Conservation (phyloP, 2,113 vertebrate species). For the Crotalus horridus region DNA sequence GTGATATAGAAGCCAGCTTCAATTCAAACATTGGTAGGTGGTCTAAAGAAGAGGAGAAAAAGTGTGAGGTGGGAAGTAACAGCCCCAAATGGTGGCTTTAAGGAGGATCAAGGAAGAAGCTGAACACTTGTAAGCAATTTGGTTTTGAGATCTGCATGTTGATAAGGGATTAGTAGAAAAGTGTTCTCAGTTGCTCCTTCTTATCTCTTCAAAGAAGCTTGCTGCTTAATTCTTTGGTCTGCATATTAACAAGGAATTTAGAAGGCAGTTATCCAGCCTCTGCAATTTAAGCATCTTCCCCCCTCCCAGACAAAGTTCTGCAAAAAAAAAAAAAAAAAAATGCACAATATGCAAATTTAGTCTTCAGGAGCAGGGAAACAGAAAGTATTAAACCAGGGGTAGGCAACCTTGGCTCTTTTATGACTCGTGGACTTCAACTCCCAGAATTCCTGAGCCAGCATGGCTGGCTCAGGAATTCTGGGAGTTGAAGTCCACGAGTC, state of each 20-base stretch:
- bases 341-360: not conserved
- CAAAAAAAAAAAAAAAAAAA: not conserved
- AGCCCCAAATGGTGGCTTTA: not conserved
- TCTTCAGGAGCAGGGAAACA: not conserved
- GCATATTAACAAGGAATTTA: not conserved
- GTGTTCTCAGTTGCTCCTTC: not conserved
- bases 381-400: too few relatives aligned
- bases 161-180: constrained; percentile 1
- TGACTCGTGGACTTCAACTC: too few relatives aligned
- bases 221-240: not conserved
- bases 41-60: not conserved
- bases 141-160: not conserved
- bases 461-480: too few relatives aligned
- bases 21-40: constrained; percentile 36
- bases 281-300: not conserved
- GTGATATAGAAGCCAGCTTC: constrained; percentile 31
- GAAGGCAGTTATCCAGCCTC: not conserved
- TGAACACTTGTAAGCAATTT: accelerated
- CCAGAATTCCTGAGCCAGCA: too few relatives aligned
- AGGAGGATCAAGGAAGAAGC: not conserved
- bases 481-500: too few relatives aligned
- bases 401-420: too few relatives aligned
- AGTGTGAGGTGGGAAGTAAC: not conserved
- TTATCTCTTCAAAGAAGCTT: not conserved
- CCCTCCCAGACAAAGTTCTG: not conserved